Evolutionary conservation across 2,113 vertebrate genomes (phyloP).

Genomic region (Nycticebus coucang): DNA sequence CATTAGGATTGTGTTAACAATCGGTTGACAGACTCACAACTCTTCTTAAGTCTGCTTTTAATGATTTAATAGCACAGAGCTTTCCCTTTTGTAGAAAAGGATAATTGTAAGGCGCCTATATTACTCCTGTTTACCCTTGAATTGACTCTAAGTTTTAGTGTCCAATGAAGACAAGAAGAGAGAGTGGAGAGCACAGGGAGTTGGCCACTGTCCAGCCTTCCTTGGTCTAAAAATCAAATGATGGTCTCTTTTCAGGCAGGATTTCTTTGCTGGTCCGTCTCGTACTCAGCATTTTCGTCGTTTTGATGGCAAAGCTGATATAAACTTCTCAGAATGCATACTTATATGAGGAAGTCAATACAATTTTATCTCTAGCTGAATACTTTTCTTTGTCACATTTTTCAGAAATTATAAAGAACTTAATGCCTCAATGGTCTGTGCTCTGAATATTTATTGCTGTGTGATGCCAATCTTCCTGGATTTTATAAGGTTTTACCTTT

Average conservation of each 20-base stretch:
- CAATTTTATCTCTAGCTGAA: conserved; percentile 39
- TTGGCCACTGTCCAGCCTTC: conserved; percentile 10
- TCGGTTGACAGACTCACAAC: conserved; percentile 71
- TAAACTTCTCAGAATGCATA: conserved; percentile 54
- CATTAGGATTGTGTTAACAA: conserved; percentile 79
- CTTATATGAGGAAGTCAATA: conserved; percentile 42
- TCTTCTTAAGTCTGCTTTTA: conserved; percentile 77
- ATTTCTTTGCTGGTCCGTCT: conserved; percentile 44
- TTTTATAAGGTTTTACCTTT: conserved; percentile 27
- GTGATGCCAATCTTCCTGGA: conserved; percentile 41
- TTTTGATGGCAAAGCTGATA: conserved; percentile 43
- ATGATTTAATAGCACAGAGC: conserved; percentile 70
- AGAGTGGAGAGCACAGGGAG: not conserved
- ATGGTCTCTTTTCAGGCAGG: not conserved
- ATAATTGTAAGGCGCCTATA: conserved; percentile 58
- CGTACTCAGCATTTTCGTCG: not conserved
- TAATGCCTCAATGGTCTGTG: not conserved
- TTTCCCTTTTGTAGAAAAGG: conserved; percentile 61
- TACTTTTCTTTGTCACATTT: conserved; percentile 49
- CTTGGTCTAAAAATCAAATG: not conserved
- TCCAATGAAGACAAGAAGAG: conserved; percentile 55
- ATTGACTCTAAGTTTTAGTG: conserved; percentile 62
- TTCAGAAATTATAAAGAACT: conserved; percentile 34
- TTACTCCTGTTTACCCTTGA: conserved; percentile 69
- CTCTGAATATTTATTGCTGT: conserved; percentile 52